Base-by-base conservation (phyloP, 2,797 vertebrate genomes). In the Sebastiscus albofasciatus region DNA sequence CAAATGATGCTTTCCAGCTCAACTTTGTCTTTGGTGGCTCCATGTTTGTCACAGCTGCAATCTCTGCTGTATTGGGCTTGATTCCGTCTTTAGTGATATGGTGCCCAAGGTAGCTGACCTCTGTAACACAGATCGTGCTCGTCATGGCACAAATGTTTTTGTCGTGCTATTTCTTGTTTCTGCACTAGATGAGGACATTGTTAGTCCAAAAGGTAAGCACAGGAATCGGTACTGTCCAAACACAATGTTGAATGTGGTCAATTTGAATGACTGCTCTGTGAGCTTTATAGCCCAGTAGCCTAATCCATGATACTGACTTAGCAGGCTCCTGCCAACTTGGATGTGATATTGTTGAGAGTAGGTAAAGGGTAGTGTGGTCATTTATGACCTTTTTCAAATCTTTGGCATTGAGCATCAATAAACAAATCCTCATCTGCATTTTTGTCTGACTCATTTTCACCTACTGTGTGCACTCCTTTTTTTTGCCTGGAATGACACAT, bases 41-140 rank as follows among this genome's bases (percentile, higher is more conserved):
- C 10, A 13, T n/a, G 59, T 34, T 27, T 61, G 16, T 33, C 29
- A 11, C 20, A 12, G 31, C 18, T 9, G 55, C 0, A 3, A 85
- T 58, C 10, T 87, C 73, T 1, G 11, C 22, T 20, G 81, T 82
- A 18, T 79, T 65, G 2, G 73, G 66, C 6, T 83, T 83, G 1
- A 82, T n/a, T 7, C 60, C 73, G 0, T 85, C 67, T 2, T 13
- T 24, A 1, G 62, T 70, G 5, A 87, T 66, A 0, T 3, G 4
- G 3, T 87, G 81, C 24, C 79, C 62, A 14, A 91, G 89, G n/a
- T 90, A 90, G 13, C 39, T 80, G 11, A 88, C 78, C 12, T 79
- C 67, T 0, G 62, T 77, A 2, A 72, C 55, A 13, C 85, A 61
- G n/a, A 83, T 67, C 0, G 7, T 20, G 4, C 55, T 79, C n/a